phyloP scores from a whole-genome alignment of 1,140 invertebrate species.

The Anastrepha obliqua region DNA sequence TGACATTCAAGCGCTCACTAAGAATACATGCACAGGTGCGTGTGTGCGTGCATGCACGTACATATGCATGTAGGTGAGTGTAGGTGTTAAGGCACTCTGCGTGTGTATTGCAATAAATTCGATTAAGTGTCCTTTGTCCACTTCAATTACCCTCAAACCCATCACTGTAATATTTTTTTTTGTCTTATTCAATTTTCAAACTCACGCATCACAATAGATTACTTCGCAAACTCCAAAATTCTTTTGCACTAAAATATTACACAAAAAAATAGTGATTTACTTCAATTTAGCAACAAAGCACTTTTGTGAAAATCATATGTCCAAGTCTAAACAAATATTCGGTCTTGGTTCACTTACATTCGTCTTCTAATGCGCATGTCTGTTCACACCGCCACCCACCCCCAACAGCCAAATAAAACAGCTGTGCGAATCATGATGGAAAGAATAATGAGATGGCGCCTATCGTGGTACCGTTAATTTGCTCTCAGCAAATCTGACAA shows the following conservation, averaged over 20 bases:
- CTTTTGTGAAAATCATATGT: background rate
- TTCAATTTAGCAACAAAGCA: background rate
- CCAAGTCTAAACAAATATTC: too few species aligned
- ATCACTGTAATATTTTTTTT: background rate
- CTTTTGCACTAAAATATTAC: background rate
- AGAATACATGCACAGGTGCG: background rate
- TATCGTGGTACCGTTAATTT: too few species aligned
- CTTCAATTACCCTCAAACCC: background rate
- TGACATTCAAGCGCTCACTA: background rate
- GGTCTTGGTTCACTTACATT: background rate
- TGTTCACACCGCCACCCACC: background rate
- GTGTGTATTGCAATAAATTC: constrained; percentile 17
- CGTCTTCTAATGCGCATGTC: background rate
- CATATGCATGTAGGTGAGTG: too few species aligned
- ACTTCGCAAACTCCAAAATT: background rate
- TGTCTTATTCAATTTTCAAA: background rate
- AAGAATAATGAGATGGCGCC: too few species aligned
- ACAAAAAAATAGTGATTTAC: background rate
- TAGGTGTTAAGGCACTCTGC: too few species aligned
- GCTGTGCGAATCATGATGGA: background rate
- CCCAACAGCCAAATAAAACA: background rate
- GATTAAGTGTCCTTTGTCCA: background rate
- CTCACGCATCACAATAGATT: background rate
- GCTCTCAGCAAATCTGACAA: too few species aligned
- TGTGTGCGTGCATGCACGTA: background rate